These are phyloP conservation scores for Melanotaenia nigrans DNA, from an alignment of 2,797 vertebrate genomes.

Conservation along the genomic window DNA sequence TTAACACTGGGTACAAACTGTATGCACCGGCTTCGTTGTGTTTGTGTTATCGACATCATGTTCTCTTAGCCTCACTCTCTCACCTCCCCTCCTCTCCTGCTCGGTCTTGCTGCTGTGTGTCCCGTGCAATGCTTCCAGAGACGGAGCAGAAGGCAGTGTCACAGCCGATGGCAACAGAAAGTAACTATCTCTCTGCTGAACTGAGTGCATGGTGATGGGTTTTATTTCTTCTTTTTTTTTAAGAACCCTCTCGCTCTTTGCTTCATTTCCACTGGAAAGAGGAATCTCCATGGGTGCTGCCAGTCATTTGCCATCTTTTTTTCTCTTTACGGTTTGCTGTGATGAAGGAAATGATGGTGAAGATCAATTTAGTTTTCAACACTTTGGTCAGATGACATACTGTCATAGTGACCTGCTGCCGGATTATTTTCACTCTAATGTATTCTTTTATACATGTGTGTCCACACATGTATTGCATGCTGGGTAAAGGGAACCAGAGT, in stretches of 20 bases:
- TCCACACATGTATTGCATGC: slow-evolving; percentile 70
- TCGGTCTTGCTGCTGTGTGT: slow-evolving; percentile 84
- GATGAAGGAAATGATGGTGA: slow-evolving; percentile 52
- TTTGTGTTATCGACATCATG: slow-evolving; percentile 40
- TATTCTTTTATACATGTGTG: slow-evolving; percentile 68
- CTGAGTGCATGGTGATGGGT: slow-evolving; percentile 90
- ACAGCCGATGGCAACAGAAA: slow-evolving; percentile 90
- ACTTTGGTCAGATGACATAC: slow-evolving; percentile 35
- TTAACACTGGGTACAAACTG: slow-evolving; percentile 25
- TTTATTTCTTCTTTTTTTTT: slow-evolving; percentile 35
- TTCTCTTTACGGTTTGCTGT: slow-evolving; percentile 15
- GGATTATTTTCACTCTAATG: slow-evolving; percentile 43
- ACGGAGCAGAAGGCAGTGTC: slow-evolving; percentile 85
- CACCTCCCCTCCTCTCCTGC: slow-evolving; percentile 56
- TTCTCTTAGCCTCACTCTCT: slow-evolving; percentile 58
- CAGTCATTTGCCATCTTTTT: slow-evolving; percentile 12
- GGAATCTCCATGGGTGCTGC: background rate
- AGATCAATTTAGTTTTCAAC: slow-evolving; percentile 27
- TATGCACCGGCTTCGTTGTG: slow-evolving; percentile 29
- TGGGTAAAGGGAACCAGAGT: slow-evolving; percentile 60
- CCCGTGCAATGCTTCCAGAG: slow-evolving; percentile 86
- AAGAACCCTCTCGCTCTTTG: slow-evolving; percentile 44
- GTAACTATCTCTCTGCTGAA: slow-evolving; percentile 89
- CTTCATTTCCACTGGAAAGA: slow-evolving; percentile 46
- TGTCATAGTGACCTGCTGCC: slow-evolving; percentile 40